These are phyloP conservation scores for Bradypodion pumilum DNA, from an alignment of 2,797 vertebrate genomes.

Conservation along the genomic window DNA sequence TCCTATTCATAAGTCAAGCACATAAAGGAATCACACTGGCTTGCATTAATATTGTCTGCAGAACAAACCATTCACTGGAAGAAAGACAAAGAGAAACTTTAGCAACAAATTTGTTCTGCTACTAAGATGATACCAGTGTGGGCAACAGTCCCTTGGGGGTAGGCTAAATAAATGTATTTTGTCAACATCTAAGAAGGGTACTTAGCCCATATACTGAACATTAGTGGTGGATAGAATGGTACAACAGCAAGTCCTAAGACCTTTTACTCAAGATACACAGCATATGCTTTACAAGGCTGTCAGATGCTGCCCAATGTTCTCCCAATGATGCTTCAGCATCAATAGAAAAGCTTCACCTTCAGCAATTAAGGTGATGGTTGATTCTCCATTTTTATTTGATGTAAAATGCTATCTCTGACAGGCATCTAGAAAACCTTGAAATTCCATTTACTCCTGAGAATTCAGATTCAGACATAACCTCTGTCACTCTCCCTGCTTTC, in stretches of 20 bases:
- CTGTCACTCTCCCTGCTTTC: neutral
- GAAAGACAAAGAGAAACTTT: neutral
- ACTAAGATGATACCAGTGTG: accelerated
- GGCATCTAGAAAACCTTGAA: neutral
- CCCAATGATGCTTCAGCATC: too few species aligned
- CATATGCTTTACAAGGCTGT: neutral
- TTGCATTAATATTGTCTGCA: neutral
- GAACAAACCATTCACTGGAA: neutral
- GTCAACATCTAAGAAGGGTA: neutral
- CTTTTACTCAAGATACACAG: neutral
- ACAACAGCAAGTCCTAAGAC: neutral
- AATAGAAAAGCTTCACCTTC: neutral
- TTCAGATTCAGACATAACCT: neutral
- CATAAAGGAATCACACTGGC: neutral
- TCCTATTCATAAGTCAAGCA: neutral
- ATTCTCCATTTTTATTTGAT: neutral
- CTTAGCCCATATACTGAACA: too few species aligned
- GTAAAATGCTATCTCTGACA: neutral
- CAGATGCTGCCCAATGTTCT: neutral
- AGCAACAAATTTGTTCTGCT: neutral
- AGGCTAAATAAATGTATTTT: neutral
- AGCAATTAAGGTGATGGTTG: neutral
- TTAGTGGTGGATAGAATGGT: neutral
- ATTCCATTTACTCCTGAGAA: neutral
- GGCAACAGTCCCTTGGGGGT: accelerated